Conservation (phyloP, 2,888 invertebrate genomes). For the Cyclophora punctaria region DNA sequence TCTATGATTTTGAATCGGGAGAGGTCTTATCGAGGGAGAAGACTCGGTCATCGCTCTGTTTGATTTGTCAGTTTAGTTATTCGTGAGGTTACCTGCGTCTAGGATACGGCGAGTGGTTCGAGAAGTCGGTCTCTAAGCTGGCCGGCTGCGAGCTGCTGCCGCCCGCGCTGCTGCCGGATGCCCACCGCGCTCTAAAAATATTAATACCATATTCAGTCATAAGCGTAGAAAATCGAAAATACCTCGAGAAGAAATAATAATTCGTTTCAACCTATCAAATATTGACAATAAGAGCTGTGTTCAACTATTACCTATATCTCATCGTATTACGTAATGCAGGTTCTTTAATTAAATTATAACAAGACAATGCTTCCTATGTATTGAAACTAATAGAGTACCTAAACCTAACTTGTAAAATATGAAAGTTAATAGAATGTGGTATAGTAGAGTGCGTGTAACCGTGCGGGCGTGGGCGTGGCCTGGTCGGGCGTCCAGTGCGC, state of each 20-base stretch:
- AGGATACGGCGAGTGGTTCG: slow-evolving; percentile 57
- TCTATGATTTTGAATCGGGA: too few relatives aligned
- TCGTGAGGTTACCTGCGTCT: slow-evolving; percentile 42
- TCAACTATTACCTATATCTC: background rate
- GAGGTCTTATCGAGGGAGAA: too few relatives aligned
- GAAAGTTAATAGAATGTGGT: too few relatives aligned
- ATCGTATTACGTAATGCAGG: background rate
- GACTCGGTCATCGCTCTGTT: too few relatives aligned
- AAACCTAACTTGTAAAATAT: background rate
- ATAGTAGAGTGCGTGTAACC: slow-evolving; percentile 36
- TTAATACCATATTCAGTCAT: too few relatives aligned
- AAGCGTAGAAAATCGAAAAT: background rate
- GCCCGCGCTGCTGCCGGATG: slow-evolving; percentile 42
- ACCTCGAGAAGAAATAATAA: background rate
- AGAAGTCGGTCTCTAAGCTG: slow-evolving; percentile 59
- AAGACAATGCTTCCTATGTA: too few relatives aligned
- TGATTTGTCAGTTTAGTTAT: too few relatives aligned
- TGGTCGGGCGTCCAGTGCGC: slow-evolving; percentile 60
- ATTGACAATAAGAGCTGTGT: background rate
- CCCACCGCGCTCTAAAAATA: slow-evolving; percentile 53
- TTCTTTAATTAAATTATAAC: too few relatives aligned
- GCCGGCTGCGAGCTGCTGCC: slow-evolving; percentile 70
- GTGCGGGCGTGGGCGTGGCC: slow-evolving; percentile 55
- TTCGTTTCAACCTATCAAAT: background rate
- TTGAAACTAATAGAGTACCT: too few relatives aligned